Evolutionary conservation across 2,797 vertebrate genomes (phyloP).

Genomic region (Melanotaenia maccullochi): DNA sequence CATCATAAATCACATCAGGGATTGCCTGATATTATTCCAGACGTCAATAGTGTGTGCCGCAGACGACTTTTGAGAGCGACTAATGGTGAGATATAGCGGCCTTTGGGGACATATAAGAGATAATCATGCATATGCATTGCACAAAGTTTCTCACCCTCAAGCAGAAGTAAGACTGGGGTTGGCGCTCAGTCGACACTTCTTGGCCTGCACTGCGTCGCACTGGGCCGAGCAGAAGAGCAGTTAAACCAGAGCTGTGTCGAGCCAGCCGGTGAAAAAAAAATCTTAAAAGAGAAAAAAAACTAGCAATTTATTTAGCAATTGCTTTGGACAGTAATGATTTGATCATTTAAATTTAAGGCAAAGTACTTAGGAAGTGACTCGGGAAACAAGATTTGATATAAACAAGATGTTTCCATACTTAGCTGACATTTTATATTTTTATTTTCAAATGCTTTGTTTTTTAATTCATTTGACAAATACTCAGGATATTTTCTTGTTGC

Average conservation of each 20-base stretch:
- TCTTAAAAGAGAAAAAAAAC: conserved; percentile 93
- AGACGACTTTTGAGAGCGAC: conserved; percentile 88
- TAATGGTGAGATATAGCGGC: conserved; percentile 94
- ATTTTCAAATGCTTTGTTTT: conserved; percentile 34
- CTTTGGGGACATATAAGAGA: conserved; percentile 90
- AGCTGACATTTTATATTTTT: conserved; percentile 54
- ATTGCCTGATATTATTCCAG: conserved; percentile 95
- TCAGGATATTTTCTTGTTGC: conserved; percentile 13
- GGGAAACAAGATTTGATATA: no score
- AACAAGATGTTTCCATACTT: conserved; percentile 43
- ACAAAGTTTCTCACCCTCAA: conserved; percentile 82
- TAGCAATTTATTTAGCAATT: conserved; percentile 89
- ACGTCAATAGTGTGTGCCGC: conserved; percentile 91
- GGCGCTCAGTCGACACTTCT: conserved; percentile 83
- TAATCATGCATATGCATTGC: conserved; percentile 81
- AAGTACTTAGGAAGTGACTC: conserved; percentile 66
- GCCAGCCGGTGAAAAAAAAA: conserved; percentile 90
- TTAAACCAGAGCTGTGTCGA: conserved; percentile 85
- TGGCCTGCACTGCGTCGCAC: conserved; percentile 88
- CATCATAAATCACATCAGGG: conserved; percentile 95
- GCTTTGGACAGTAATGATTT: conserved; percentile 86
- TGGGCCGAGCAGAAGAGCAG: conserved; percentile 92
- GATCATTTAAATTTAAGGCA: conserved; percentile 86
- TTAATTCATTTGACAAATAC: conserved; percentile 29
- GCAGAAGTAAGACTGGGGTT: conserved; percentile 74